A percentile compares a stretch with the other conserved stretches of the same genome.
phyloP scores from a whole-genome alignment of 2,797 vertebrate genomes.

The Scolopax rusticola region DNA sequence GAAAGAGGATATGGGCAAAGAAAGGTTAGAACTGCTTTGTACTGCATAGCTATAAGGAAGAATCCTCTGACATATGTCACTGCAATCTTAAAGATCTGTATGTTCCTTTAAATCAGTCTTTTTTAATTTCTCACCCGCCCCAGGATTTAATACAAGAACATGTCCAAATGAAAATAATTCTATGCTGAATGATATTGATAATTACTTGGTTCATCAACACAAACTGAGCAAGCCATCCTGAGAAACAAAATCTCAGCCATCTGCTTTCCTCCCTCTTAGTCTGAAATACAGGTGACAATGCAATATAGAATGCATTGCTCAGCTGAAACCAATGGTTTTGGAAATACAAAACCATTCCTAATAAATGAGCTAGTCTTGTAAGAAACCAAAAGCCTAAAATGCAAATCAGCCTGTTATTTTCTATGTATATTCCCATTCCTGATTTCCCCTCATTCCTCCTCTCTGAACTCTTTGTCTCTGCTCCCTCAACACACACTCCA shows the following conservation, averaged over 20 bases:
- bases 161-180: slow-evolving; percentile 4
- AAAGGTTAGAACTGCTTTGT: not conserved
- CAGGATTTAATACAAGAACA: not conserved
- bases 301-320: not conserved
- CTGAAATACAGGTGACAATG: not conserved
- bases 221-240: not conserved
- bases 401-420: not conserved
- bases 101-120: not conserved
- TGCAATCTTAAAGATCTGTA: not conserved
- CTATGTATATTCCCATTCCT: not conserved
- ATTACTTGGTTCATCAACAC: not conserved
- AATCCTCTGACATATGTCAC: not conserved
- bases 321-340: not conserved
- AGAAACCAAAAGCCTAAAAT: not conserved
- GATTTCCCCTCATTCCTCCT: not conserved
- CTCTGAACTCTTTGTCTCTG: not conserved
- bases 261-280: not conserved
- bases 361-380: not conserved
- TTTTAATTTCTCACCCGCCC: not conserved
- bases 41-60: not conserved
- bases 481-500: not conserved
- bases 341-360: not conserved
- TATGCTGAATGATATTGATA: not conserved
- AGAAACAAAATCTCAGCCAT: not conserved
- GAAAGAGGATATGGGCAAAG: not conserved